Conservation (phyloP, 2,113 vertebrate genomes). For the Sebastes schlegelii region DNA sequence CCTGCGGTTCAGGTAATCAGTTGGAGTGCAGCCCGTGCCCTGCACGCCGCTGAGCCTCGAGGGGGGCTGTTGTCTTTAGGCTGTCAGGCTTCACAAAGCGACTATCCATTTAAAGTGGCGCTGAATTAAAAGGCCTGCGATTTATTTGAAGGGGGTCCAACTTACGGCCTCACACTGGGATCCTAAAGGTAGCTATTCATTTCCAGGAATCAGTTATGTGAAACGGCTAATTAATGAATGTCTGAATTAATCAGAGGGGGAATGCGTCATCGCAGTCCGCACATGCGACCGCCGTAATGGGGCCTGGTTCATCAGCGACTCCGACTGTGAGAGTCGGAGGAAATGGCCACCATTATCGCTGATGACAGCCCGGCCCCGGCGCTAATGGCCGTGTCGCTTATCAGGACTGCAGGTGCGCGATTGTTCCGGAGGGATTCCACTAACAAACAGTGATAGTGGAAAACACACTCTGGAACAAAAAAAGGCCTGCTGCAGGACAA, state of each 20-base stretch:
- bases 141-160: constrained; percentile 40
- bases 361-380: constrained; percentile 19
- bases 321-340: constrained; percentile 1
- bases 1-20: constrained; percentile 61
- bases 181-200: constrained; percentile 38
- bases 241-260: constrained; percentile 46
- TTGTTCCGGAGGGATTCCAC: constrained; percentile 33
- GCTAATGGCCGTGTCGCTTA: constrained; percentile 46
- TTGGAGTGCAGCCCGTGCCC: constrained; percentile 37
- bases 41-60: constrained; percentile 23
- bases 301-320: constrained; percentile 29
- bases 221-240: constrained; percentile 46
- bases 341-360: constrained; percentile 45
- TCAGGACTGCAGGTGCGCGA: constrained; percentile 57
- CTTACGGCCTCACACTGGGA: constrained; percentile 1
- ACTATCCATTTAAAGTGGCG: constrained; percentile 34
- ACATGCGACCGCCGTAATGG: constrained; percentile 34
- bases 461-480: constrained; percentile 22
- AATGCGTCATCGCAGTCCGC: constrained; percentile 11
- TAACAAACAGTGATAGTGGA: constrained; percentile 34
- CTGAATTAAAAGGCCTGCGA: constrained; percentile 36
- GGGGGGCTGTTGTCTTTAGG: constrained; percentile 51
- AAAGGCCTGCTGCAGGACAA: constrained; percentile 33
- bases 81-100: constrained; percentile 30
- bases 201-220: constrained; percentile 38